Evolutionary conservation across 2,113 vertebrate species (phyloP).

Genomic region (Triplophysa siluroides): DNA sequence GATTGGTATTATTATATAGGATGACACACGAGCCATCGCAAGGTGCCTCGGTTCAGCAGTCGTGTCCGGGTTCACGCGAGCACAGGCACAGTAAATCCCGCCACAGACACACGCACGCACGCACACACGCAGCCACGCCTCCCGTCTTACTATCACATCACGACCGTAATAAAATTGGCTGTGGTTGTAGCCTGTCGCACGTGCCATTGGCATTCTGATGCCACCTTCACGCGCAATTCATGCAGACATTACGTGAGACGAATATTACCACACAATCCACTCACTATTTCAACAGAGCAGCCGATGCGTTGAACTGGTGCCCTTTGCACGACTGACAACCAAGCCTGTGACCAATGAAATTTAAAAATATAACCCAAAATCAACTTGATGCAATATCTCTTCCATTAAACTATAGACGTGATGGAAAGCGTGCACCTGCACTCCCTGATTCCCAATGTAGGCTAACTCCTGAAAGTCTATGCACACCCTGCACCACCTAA

Average conservation of each 20-base stretch:
- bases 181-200: constrained; percentile 38
- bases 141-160: constrained; percentile 36
- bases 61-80: background rate
- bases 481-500: constrained; percentile 2
- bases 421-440: background rate
- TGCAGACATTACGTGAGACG: constrained; percentile 42
- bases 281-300: background rate
- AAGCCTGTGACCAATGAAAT: background rate
- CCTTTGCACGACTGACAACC: background rate
- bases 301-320: background rate
- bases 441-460: background rate
- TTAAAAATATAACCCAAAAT: background rate
- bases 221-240: constrained; percentile 32
- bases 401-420: background rate
- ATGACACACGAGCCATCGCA: background rate
- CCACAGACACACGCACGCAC: constrained; percentile 10
- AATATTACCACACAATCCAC: constrained; percentile 15
- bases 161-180: constrained; percentile 42
- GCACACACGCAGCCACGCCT: constrained; percentile 32
- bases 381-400: background rate
- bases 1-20: background rate
- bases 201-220: constrained; percentile 41
- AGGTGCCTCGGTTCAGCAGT: constrained; percentile 9
- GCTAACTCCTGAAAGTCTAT: background rate
- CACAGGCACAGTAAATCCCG: background rate